Evolutionary conservation across 2,797 vertebrate species (phyloP).

Genomic region (Pterois miles): DNA sequence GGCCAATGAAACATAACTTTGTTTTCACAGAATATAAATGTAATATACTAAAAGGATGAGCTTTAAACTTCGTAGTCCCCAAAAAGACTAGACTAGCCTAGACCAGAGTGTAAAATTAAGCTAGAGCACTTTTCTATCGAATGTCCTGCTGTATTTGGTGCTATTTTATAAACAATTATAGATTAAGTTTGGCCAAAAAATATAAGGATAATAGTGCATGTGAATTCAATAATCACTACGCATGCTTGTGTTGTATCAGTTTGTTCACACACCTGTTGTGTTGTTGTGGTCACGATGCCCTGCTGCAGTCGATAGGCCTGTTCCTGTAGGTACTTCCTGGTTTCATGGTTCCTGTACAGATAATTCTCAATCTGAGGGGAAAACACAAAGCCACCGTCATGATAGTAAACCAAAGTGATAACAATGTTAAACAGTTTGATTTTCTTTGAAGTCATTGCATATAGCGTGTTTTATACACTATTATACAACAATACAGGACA

Average conservation of each 20-base stretch:
- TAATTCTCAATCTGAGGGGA: conserved; percentile 94
- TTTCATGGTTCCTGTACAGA: conserved; percentile 96
- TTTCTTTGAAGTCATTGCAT: background rate
- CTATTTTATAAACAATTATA: background rate
- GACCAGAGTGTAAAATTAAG: background rate
- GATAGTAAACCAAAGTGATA: background rate
- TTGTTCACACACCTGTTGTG: conserved; percentile 88
- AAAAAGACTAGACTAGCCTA: background rate
- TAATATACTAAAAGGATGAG: background rate
- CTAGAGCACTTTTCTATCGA: background rate
- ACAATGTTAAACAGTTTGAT: background rate
- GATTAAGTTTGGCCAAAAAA: background rate
- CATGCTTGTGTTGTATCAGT: background rate
- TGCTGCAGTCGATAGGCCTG: conserved; percentile 97
- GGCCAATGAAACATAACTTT: background rate
- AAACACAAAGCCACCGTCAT: background rate
- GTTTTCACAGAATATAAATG: background rate
- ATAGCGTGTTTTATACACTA: background rate
- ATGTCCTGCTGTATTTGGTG: background rate
- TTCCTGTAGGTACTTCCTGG: conserved; percentile 94
- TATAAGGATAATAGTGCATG: background rate
- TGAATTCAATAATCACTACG: background rate
- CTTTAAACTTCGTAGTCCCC: background rate
- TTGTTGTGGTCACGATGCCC: conserved; percentile 97
- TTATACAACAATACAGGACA: background rate